These are phyloP conservation scores for Jordanella pulchra DNA, from an alignment of 2,797 vertebrate species.

Conservation along the genomic window DNA sequence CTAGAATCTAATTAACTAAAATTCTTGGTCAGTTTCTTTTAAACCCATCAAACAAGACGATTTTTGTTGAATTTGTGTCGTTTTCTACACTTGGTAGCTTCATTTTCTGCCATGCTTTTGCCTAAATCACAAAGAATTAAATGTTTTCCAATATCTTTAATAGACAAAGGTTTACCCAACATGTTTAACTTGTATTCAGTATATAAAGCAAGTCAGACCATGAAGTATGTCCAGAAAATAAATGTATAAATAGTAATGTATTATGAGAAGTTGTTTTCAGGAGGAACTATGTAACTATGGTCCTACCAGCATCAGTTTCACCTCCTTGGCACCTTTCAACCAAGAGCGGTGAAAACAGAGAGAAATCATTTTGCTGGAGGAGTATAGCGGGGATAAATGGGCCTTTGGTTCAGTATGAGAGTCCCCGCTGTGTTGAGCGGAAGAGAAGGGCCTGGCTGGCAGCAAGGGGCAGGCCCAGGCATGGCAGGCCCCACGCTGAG, in stretches of 20 bases:
- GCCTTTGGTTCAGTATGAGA: constrained; percentile 75
- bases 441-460: constrained; percentile 79
- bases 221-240: not conserved
- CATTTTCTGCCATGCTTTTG: not conserved
- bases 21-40: not conserved
- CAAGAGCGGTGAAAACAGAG: constrained; percentile 66
- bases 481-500: constrained; percentile 77
- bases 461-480: constrained; percentile 84
- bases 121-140: not conserved
- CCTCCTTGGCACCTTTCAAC: constrained; percentile 79
- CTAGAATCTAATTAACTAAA: not conserved
- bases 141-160: not conserved
- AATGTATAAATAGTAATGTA: not conserved
- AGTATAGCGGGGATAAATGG: constrained; percentile 74
- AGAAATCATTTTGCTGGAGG: constrained; percentile 72
- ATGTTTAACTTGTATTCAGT: too few species aligned
- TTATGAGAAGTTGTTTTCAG: constrained; percentile 27
- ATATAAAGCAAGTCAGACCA: too few species aligned
- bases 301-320: constrained; percentile 79
- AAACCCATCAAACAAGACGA: not conserved
- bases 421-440: constrained; percentile 78
- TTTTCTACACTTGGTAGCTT: not conserved
- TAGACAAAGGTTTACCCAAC: too few species aligned
- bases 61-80: not conserved
- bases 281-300: constrained; percentile 55